These are phyloP conservation scores for Pseudomyrmex cubaensis DNA, from an alignment of 1,140 invertebrate species.

Conservation along the genomic window DNA sequence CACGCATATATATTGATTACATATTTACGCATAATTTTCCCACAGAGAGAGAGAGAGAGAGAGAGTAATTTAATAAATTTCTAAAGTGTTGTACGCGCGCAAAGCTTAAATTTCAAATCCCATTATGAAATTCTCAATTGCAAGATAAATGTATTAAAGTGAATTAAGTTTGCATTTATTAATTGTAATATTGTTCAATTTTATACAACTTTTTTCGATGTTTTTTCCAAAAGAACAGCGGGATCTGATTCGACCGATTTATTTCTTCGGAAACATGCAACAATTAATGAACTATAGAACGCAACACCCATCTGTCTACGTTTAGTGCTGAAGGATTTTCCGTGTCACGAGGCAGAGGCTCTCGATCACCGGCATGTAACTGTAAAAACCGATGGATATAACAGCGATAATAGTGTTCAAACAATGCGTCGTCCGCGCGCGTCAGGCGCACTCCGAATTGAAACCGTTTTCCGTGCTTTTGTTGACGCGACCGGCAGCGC, in stretches of 20 bases:
- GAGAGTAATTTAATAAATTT: too few relatives aligned
- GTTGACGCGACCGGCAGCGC: constrained; percentile 29
- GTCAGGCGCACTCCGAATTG: constrained; percentile 58
- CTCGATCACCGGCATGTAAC: constrained; percentile 46
- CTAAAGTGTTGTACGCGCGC: not conserved
- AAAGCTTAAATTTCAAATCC: not conserved
- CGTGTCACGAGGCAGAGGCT: constrained; percentile 39
- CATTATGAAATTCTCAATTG: not conserved
- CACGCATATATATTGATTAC: not conserved
- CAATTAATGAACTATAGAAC: constrained; percentile 6
- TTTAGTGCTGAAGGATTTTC: constrained; percentile 30
- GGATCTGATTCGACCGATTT: not conserved
- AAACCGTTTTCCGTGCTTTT: constrained; percentile 65
- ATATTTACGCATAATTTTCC: constrained; percentile 10
- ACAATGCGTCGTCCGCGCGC: constrained; percentile 53
- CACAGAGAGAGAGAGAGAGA: too few relatives aligned
- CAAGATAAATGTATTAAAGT: not conserved
- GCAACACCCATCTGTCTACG: constrained; percentile 5
- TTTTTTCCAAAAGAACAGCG: too few relatives aligned
- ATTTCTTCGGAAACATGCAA: not conserved
- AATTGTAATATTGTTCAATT: too few relatives aligned
- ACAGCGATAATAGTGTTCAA: constrained; percentile 70
- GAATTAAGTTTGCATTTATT: too few relatives aligned
- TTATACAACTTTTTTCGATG: too few relatives aligned
- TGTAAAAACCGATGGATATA: constrained; percentile 67